Conservation (phyloP, 2,113 vertebrate genomes). For the Tragelaphus strepsiceros region DNA sequence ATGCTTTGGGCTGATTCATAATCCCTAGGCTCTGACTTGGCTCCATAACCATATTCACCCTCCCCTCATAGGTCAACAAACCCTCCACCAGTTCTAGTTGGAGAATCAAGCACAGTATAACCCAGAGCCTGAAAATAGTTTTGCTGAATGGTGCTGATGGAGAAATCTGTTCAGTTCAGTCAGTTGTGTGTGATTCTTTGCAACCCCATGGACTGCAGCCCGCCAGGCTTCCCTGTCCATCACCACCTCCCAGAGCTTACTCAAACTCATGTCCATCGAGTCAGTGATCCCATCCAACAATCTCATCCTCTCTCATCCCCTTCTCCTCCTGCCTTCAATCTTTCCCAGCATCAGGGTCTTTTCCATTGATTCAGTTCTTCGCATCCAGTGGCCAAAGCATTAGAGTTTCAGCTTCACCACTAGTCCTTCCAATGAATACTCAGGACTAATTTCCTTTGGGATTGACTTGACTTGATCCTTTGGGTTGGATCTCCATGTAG, state of each 20-base stretch:
- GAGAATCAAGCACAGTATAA: background rate
- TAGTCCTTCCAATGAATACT: background rate
- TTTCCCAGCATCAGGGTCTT: background rate
- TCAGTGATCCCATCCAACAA: background rate
- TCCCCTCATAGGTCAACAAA: background rate
- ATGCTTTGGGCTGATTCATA: background rate
- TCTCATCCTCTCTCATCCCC: background rate
- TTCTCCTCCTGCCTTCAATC: background rate
- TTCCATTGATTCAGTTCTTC: background rate
- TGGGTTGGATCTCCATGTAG: background rate
- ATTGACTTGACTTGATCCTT: background rate
- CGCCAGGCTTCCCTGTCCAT: background rate
- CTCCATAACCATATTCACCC: background rate
- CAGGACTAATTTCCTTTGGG: background rate
- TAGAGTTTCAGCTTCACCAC: background rate
- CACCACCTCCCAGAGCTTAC: background rate
- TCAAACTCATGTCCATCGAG: background rate
- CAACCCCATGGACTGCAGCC: background rate
- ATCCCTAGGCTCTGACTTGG: background rate
- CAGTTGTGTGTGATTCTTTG: background rate
- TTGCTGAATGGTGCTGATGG: background rate
- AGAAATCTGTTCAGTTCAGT: background rate
- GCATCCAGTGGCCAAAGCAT: background rate
- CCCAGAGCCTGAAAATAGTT: background rate
- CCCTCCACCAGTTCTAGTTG: background rate